Percentiles rank a stretch among this genome's conserved stretches.
Conservation (phyloP, 2,113 vertebrate genomes). For the Salvelinus sp. region DNA sequence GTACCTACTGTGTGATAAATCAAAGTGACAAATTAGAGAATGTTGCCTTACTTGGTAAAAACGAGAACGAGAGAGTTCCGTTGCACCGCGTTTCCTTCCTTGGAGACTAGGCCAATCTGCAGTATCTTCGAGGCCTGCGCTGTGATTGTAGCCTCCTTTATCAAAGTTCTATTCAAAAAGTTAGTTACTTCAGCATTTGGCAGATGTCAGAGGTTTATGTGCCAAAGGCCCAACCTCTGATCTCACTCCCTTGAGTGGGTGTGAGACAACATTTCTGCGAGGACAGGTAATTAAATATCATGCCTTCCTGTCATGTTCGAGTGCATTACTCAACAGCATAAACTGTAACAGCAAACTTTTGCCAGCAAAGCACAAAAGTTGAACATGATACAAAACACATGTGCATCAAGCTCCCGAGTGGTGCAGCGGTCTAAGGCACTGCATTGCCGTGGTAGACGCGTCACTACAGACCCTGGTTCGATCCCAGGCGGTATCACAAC, state of each 20-base stretch:
- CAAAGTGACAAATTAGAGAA: not conserved
- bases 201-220: not conserved
- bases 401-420: not conserved
- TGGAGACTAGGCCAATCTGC: no score
- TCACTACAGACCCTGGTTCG: no score
- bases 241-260: not conserved
- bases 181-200: conserved; percentile 57
- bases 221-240: conserved; percentile 38
- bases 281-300: not conserved
- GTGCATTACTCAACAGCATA: not conserved
- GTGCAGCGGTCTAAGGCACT: no score
- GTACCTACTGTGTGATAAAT: not conserved
- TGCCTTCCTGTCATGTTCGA: not conserved
- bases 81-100: not conserved
- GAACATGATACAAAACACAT: not conserved
- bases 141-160: conserved; percentile 43
- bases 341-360: not conserved
- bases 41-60: not conserved
- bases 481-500: no score
- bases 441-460: no score
- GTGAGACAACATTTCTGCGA: not conserved
- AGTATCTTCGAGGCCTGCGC: not conserved
- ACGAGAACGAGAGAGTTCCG: not conserved
- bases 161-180: conserved; percentile 52
- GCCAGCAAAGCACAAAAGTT: not conserved